Base-by-base conservation (phyloP, 2,113 vertebrate species). In the Pongo abelii region DNA sequence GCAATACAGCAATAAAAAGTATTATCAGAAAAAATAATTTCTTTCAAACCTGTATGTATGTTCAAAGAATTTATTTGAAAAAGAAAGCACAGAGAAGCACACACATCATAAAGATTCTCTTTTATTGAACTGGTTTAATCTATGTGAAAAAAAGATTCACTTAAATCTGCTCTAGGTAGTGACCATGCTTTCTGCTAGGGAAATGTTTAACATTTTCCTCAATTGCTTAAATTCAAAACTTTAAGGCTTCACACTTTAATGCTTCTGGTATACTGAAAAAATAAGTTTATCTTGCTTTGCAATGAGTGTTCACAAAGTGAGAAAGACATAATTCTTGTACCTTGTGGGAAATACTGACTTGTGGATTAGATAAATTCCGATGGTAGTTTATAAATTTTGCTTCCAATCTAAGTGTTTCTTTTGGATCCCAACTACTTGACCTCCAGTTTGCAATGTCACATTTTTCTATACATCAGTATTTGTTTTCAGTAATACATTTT, bases 21-120 rank as follows among this genome's bases (percentile, higher is more conserved):
- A 86, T 84, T 96, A 94, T 86, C 78, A 93, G 78, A 89, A 97
- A 96, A 96, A 93, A 91, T 85, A 96, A 97, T 96, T 92, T 52
- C 55, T 83, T 95, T 93, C 74, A 83, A 96, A 57, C 6, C 16
- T 84, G 6, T 70, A 55, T 95, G 77, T 93, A 61, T 93, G 70
- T 93, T 96, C 84, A 87, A 93, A 95, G 40, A 70, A 97, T 97
- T 93, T 93, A 84, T 89, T 89, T 86, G 40, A 64, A 92, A 46
- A 93, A 83, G n/a, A 12, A 93, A 8, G 69, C 46, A 70, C 67
- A 77, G 17, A 77, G 50, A 83, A 69, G 18, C 13, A 70, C 27
- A 23, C 20, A 55, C 69, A 25, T 59, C 74, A 23, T 67, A 64
- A 78, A 77, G 52, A 61, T 88, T 80, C 14, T 83, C 38, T 81